Conservation (phyloP, 2,113 vertebrate species). For the Choloepus hoffmanni region DNA sequence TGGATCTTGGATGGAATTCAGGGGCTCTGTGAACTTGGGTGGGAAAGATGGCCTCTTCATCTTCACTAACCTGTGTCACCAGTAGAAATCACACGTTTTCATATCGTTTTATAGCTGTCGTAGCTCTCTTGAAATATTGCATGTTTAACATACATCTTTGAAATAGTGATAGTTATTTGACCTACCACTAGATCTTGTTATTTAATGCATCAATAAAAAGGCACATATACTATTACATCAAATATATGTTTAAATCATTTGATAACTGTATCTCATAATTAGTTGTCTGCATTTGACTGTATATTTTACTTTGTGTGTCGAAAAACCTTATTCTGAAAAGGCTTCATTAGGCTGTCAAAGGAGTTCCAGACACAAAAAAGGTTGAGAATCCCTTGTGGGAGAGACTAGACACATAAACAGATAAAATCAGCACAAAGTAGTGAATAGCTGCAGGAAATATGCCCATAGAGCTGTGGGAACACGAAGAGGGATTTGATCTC, state of each 20-base stretch:
- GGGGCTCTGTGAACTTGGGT: not conserved
- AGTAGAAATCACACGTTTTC: not conserved
- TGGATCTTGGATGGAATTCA: not conserved
- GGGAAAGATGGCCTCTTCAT: not conserved
- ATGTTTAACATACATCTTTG: not conserved
- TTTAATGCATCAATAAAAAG: not conserved
- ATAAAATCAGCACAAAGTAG: not conserved
- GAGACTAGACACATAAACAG: not conserved
- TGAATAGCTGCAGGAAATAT: not conserved
- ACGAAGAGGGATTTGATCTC: not conserved
- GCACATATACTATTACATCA: not conserved
- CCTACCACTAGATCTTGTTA: not conserved
- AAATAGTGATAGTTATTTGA: not conserved
- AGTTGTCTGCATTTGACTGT: not conserved
- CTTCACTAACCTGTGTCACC: not conserved
- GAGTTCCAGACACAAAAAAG: too few relatives aligned
- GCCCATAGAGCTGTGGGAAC: not conserved
- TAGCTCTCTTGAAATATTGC: not conserved
- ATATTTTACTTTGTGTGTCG: not conserved
- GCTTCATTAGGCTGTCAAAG: not conserved
- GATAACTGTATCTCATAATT: not conserved
- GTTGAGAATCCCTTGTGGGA: not conserved
- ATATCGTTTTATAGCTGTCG: not conserved
- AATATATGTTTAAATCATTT: not conserved
- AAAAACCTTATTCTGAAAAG: not conserved